These are phyloP conservation scores for Myrmophylax atrothorax DNA, from an alignment of 2,113 vertebrate species.

Conservation along the genomic window DNA sequence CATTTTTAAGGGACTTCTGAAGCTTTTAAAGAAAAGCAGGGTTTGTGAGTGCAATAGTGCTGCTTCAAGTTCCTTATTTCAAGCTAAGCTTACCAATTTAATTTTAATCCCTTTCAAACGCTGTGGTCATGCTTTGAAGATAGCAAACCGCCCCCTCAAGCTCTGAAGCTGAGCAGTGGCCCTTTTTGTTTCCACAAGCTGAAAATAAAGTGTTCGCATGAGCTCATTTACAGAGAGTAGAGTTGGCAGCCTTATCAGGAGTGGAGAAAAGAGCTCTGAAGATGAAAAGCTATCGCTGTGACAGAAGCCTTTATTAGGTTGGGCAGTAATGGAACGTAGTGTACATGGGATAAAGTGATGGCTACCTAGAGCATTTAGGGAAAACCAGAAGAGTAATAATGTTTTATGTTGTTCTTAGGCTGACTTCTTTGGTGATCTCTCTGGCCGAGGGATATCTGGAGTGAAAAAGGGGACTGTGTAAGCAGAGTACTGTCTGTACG, in stretches of 20 bases:
- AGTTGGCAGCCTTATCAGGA: conserved; percentile 81
- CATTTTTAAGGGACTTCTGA: background rate
- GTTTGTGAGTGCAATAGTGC: background rate
- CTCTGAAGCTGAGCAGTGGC: conserved; percentile 55
- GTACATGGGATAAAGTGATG: conserved; percentile 65
- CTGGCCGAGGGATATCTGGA: conserved; percentile 41
- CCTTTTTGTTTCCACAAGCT: conserved; percentile 70
- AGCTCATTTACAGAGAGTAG: conserved; percentile 79
- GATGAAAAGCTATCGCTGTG: conserved; percentile 78
- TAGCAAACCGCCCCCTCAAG: conserved; percentile 45
- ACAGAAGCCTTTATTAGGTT: conserved; percentile 84
- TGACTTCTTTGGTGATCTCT: conserved; percentile 45
- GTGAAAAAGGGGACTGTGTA: background rate
- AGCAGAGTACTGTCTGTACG: background rate
- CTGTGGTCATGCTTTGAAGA: conserved; percentile 72
- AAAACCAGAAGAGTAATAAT: conserved; percentile 64
- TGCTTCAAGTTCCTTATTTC: conserved; percentile 28
- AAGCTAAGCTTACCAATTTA: conserved; percentile 33
- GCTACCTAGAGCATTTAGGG: conserved; percentile 73
- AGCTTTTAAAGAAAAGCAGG: conserved; percentile 6
- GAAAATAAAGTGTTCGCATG: conserved; percentile 76
- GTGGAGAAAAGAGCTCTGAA: conserved; percentile 72
- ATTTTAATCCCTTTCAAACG: conserved; percentile 72
- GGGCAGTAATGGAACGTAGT: conserved; percentile 73
- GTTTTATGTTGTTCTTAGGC: conserved; percentile 64